phyloP scores from a whole-genome alignment of 1,140 invertebrate genomes.

The Metaphire vulgaris region DNA sequence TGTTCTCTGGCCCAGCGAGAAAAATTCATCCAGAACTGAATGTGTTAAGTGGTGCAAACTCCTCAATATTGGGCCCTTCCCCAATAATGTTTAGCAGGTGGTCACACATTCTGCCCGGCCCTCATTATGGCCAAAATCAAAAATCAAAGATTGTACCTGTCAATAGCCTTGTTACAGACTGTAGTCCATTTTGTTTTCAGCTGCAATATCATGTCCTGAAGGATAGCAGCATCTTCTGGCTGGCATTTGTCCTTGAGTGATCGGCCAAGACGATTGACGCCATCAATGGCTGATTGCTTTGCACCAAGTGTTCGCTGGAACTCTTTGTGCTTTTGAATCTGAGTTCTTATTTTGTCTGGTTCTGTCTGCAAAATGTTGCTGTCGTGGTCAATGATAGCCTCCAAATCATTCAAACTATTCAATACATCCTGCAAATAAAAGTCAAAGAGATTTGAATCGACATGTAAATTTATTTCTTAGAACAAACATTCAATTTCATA shows the following conservation, averaged over 20 bases:
- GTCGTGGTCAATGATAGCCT: background rate
- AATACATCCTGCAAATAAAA: background rate
- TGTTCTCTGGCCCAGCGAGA: too few species aligned
- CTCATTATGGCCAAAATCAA: too few species aligned
- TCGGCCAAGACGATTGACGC: conserved; percentile 80
- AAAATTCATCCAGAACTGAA: too few species aligned
- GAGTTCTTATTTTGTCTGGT: conserved; percentile 65
- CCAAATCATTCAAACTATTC: background rate
- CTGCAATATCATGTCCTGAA: conserved; percentile 78
- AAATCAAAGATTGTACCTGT: too few species aligned
- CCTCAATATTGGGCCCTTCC: too few species aligned
- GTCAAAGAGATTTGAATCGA: too few species aligned
- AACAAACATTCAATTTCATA: too few species aligned
- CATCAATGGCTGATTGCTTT: conserved; percentile 84
- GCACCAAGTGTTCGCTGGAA: conserved; percentile 81
- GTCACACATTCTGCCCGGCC: too few species aligned
- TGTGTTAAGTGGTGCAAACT: too few species aligned
- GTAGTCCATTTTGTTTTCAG: conserved; percentile 90
- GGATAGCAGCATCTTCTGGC: conserved; percentile 72
- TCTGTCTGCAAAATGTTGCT: background rate
- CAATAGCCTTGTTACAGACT: conserved; percentile 89
- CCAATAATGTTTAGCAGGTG: too few species aligned
- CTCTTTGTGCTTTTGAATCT: conserved; percentile 85
- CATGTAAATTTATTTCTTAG: too few species aligned
- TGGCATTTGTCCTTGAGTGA: conserved; percentile 87